phyloP scores from a whole-genome alignment of 2,888 invertebrate genomes.

The Mesochorus sp. region DNA sequence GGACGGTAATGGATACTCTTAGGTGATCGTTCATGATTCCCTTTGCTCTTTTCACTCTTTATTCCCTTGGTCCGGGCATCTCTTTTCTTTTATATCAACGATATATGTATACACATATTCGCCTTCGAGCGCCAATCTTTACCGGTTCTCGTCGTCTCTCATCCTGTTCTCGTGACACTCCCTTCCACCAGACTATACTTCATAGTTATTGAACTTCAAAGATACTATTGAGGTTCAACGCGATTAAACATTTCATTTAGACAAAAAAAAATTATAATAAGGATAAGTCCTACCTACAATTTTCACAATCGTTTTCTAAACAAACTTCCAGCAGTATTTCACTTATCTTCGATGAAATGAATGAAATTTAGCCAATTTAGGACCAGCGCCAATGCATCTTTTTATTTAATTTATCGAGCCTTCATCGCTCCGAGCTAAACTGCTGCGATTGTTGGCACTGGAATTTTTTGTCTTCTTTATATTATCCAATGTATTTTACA shows the following conservation, averaged over 20 bases:
- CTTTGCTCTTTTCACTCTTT: constrained; percentile 60
- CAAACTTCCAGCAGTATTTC: too few relatives aligned
- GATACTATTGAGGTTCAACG: not conserved
- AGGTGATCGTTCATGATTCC: constrained; percentile 58
- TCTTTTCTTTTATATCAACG: constrained; percentile 32
- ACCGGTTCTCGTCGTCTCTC: constrained; percentile 19
- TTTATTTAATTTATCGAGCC: too few relatives aligned
- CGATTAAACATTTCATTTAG: not conserved
- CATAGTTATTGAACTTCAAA: not conserved
- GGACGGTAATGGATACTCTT: constrained; percentile 70
- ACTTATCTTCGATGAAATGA: too few relatives aligned
- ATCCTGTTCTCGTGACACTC: not conserved
- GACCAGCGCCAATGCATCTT: too few relatives aligned
- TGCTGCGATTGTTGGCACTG: too few relatives aligned
- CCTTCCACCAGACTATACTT: not conserved
- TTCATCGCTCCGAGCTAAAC: too few relatives aligned
- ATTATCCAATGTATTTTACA: too few relatives aligned
- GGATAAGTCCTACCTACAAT: not conserved
- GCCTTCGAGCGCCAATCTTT: constrained; percentile 13
- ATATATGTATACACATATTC: not conserved
- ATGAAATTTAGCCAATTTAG: too few relatives aligned
- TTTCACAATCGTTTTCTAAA: not conserved
- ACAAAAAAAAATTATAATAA: not conserved
- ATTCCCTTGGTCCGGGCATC: constrained; percentile 50
- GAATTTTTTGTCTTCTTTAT: too few relatives aligned